Conservation (phyloP, 2,113 vertebrate species). For the Ochotona princeps region DNA sequence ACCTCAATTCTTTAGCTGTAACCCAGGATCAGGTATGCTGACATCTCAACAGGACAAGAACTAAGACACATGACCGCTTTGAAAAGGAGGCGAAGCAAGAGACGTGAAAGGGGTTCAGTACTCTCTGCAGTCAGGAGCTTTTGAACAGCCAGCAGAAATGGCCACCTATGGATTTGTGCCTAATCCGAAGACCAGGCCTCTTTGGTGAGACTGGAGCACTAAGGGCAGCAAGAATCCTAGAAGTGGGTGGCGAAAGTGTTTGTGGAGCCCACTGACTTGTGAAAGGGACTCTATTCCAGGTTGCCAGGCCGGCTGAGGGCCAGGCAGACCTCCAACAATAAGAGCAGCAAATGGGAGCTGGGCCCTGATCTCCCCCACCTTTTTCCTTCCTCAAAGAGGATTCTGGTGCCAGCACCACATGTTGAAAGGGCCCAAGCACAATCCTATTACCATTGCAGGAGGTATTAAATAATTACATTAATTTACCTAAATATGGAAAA, state of each 20-base stretch:
- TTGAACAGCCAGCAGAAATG: not conserved
- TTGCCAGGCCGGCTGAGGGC: slow-evolving; percentile 72
- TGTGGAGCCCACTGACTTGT: slow-evolving; percentile 72
- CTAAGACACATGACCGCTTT: not conserved
- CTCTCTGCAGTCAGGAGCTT: not conserved
- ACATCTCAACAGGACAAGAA: not conserved
- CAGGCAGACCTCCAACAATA: slow-evolving; percentile 81
- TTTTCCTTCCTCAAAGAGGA: slow-evolving; percentile 67
- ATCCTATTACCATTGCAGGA: slow-evolving; percentile 84
- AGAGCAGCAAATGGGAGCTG: slow-evolving; percentile 79
- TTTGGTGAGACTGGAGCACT: not conserved
- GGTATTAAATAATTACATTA: slow-evolving; percentile 86
- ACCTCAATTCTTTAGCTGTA: not conserved
- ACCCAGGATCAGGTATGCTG: not conserved
- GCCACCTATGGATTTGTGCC: too few species aligned
- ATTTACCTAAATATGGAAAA: slow-evolving; percentile 91
- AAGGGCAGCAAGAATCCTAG: fast-evolving
- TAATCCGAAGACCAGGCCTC: not conserved
- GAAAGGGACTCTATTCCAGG: slow-evolving; percentile 73
- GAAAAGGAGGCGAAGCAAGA: not conserved
- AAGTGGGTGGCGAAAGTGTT: not conserved
- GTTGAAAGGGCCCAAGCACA: slow-evolving; percentile 78
- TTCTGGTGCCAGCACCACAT: slow-evolving; percentile 82
- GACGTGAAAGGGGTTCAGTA: not conserved
- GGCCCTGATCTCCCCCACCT: slow-evolving; percentile 70